phyloP scores from a whole-genome alignment of 2,888 invertebrate genomes.

The Dioctria linearis region DNA sequence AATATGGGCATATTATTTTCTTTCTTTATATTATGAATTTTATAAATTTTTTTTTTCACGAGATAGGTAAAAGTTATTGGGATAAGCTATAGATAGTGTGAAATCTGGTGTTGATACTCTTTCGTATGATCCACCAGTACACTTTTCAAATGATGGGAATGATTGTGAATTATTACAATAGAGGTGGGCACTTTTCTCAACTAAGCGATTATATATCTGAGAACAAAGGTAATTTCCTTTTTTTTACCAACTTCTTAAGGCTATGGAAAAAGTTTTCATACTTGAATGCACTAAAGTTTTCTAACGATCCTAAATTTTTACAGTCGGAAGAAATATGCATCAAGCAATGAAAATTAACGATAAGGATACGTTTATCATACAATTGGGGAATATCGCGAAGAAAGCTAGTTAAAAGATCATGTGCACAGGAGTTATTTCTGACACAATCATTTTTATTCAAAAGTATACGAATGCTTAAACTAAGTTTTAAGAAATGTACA shows the following conservation, averaged over 20 bases:
- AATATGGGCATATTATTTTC: no score
- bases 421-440: slow-evolving; percentile 39
- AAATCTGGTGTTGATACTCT: no score
- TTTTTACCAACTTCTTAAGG: slow-evolving; percentile 41
- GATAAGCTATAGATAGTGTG: no score
- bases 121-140: no score
- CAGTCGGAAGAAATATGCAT: slow-evolving; percentile 45
- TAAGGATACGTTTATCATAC: slow-evolving; percentile 54
- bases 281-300: slow-evolving; percentile 50
- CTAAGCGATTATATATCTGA: no score
- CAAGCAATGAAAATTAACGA: slow-evolving; percentile 55
- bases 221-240: slow-evolving; percentile 32
- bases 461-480: slow-evolving; percentile 56
- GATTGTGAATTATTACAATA: no score
- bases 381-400: slow-evolving; percentile 45
- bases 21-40: no score
- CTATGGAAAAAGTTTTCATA: slow-evolving; percentile 55
- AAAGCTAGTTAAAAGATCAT: slow-evolving; percentile 24
- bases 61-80: no score
- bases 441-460: slow-evolving; percentile 28
- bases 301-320: slow-evolving; percentile 47
- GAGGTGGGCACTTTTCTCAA: no score
- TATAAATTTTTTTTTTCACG: no score
- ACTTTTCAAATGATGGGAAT: no score
- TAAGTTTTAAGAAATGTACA: slow-evolving; percentile 59